Percentiles rank a stretch among this genome's conserved stretches.
These are phyloP conservation scores for Cataglyphis altisquamis DNA, from an alignment of 2,888 invertebrate species.

Conservation along the genomic window DNA sequence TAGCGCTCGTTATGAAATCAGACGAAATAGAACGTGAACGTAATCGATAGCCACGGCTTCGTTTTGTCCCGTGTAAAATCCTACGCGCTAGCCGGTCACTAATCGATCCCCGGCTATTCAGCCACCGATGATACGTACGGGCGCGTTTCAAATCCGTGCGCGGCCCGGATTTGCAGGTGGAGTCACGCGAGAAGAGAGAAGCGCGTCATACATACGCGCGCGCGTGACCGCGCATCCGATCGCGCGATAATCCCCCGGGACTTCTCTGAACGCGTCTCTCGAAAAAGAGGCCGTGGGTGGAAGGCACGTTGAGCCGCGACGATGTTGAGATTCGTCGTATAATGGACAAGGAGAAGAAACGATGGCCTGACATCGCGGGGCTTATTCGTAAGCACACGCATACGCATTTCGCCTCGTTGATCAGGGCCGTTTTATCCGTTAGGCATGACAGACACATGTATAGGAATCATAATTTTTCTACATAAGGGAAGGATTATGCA, in stretches of 20 bases:
- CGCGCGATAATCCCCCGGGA: slow-evolving; percentile 77
- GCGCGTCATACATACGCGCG: slow-evolving; percentile 73
- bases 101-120: slow-evolving; percentile 72
- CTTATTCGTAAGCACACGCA: slow-evolving; percentile 46
- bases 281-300: slow-evolving; percentile 69
- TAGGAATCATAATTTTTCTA: not conserved
- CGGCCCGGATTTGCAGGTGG: slow-evolving; percentile 77
- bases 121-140: slow-evolving; percentile 69
- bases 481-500: not conserved
- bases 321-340: slow-evolving; percentile 20
- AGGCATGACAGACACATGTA: not conserved
- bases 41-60: slow-evolving; percentile 36
- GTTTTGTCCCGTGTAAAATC: slow-evolving; percentile 38
- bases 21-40: slow-evolving; percentile 36
- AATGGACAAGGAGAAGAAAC: slow-evolving; percentile 54
- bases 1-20: slow-evolving; percentile 11
- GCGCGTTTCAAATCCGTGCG: slow-evolving; percentile 70
- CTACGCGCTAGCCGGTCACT: slow-evolving; percentile 39
- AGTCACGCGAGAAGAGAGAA: slow-evolving; percentile 72
- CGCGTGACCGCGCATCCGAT: slow-evolving; percentile 82
- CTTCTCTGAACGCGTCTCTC: slow-evolving; percentile 65
- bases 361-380: slow-evolving; percentile 25
- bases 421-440: not conserved
- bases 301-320: slow-evolving; percentile 57
- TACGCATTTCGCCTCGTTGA: slow-evolving; percentile 29